Evolutionary conservation across 1,140 invertebrate species (phyloP).

Genomic region (Meloidogyne chitwoodi): DNA sequence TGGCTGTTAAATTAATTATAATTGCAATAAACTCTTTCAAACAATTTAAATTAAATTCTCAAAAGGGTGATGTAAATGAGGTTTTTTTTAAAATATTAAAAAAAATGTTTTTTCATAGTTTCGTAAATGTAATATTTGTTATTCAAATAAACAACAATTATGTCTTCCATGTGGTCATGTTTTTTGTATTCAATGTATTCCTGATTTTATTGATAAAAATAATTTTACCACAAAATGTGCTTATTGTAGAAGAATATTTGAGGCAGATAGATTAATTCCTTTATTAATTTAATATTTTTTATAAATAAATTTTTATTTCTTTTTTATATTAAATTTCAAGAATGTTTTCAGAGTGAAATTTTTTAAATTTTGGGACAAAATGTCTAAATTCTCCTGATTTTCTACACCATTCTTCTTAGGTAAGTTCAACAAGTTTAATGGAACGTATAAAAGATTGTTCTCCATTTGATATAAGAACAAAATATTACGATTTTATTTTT

Average conservation of each 20-base stretch:
- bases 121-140: neutral
- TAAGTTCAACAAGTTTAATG: too few species aligned
- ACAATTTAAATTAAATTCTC: neutral
- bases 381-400: too few species aligned
- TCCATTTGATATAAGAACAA: too few species aligned
- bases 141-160: neutral
- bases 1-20: neutral
- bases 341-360: too few species aligned
- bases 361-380: too few species aligned
- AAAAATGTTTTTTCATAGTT: neutral
- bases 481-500: too few species aligned
- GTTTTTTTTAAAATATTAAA: neutral
- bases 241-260: neutral
- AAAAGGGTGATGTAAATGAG: neutral
- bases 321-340: too few species aligned
- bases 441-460: too few species aligned
- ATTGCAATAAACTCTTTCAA: neutral
- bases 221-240: neutral
- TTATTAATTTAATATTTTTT: neutral
- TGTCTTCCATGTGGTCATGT: neutral
- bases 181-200: neutral
- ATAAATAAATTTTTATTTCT: conserved; percentile 7
- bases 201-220: neutral
- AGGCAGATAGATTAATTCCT: neutral
- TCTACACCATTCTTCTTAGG: too few species aligned